Conservation (phyloP, 2,113 vertebrate genomes). For the Macaca nemestrina region DNA sequence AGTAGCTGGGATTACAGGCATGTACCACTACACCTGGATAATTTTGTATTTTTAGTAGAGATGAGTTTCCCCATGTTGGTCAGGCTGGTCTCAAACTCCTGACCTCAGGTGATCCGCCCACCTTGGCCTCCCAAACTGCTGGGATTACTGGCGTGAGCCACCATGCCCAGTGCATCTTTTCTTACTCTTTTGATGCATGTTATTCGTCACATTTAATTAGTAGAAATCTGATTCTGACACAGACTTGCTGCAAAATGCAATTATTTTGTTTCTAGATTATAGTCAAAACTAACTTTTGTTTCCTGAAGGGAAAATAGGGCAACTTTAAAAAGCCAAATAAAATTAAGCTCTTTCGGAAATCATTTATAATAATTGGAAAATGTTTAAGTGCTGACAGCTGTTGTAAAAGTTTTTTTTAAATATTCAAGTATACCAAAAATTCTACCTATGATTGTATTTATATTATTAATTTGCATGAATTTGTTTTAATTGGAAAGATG, state of each 20-base stretch:
- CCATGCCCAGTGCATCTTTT: too few species aligned
- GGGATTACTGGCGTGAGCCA: too few species aligned
- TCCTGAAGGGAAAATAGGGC: background rate
- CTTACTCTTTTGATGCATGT: too few species aligned
- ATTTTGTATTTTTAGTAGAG: too few species aligned
- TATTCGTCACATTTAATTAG: background rate
- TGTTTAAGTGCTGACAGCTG: accelerated
- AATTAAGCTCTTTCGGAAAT: background rate
- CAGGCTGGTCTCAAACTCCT: too few species aligned
- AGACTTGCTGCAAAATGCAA: background rate
- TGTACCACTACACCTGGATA: too few species aligned
- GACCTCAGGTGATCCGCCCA: too few species aligned
- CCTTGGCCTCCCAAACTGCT: too few species aligned
- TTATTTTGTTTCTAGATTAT: background rate
- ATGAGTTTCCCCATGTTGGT: too few species aligned
- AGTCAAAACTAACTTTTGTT: background rate
- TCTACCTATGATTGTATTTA: background rate
- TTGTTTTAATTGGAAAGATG: background rate
- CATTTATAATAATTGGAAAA: background rate
- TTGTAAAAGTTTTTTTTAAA: background rate
- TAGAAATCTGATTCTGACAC: background rate
- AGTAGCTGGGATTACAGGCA: too few species aligned
- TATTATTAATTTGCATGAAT: background rate
- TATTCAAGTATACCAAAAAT: background rate
- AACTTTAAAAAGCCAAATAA: background rate